Conservation (phyloP, 2,797 vertebrate species). For the Diplodus sargus region DNA sequence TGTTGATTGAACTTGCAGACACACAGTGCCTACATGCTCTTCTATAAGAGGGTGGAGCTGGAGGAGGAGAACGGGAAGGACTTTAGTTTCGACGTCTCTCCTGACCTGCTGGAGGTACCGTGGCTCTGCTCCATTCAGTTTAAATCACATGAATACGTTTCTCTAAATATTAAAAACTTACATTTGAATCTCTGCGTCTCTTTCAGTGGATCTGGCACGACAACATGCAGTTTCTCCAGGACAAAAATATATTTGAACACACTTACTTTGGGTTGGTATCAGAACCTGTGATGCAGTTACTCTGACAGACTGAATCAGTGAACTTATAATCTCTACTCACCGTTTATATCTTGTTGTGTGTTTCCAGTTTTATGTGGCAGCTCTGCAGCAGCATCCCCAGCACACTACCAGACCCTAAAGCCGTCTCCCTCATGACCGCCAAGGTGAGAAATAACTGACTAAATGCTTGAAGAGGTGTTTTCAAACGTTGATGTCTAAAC, state of each 20-base stretch:
- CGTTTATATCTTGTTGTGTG: background rate
- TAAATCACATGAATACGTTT: background rate
- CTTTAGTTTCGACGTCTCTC: slow-evolving; percentile 96
- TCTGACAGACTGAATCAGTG: background rate
- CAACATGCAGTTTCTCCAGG: slow-evolving; percentile 99
- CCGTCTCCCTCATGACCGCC: slow-evolving; percentile 97
- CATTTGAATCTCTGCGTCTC: slow-evolving; percentile 26
- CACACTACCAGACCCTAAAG: slow-evolving; percentile 97
- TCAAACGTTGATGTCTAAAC: no score
- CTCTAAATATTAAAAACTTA: no score
- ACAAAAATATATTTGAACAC: slow-evolving; percentile 99
- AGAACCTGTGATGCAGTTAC: background rate
- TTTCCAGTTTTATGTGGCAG: slow-evolving; percentile 98
- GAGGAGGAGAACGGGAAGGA: slow-evolving; percentile 97
- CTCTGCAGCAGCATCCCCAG: slow-evolving; percentile 98
- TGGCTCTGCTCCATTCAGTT: fast-evolving
- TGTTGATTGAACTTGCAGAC: slow-evolving; percentile 83
- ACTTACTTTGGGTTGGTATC: slow-evolving; percentile 96
- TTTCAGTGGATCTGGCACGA: slow-evolving; percentile 99
- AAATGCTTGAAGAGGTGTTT: no score
- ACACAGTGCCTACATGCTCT: slow-evolving; percentile 99
- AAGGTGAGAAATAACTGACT: slow-evolving; percentile 90
- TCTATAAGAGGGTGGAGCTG: slow-evolving; percentile 97
- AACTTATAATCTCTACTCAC: background rate
- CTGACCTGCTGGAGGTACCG: slow-evolving; percentile 88